phyloP scores from a whole-genome alignment of 1,140 invertebrate species.

The Whitmania pigra region DNA sequence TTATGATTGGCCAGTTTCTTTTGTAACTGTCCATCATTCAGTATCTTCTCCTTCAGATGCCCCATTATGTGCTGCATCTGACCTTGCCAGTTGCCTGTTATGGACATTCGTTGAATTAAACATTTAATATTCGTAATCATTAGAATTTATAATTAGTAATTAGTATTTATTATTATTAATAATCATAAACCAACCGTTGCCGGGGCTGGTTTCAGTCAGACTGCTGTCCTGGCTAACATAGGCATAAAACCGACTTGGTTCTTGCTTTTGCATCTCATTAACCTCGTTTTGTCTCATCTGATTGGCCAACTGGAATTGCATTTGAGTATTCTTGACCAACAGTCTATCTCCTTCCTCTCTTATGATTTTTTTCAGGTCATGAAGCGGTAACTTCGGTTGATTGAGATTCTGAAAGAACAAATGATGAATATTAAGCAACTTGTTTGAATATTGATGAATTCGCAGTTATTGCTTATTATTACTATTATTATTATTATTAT shows the following conservation, averaged over 20 bases:
- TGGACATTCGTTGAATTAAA: not conserved
- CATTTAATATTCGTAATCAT: not conserved
- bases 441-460: not conserved
- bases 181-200: not conserved
- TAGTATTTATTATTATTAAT: not conserved
- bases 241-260: not conserved
- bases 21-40: slow-evolving; percentile 17
- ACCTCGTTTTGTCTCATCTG: not conserved
- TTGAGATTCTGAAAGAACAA: slow-evolving; percentile 29
- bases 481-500: not conserved
- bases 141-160: no score
- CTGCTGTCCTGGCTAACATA: not conserved
- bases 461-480: no score
- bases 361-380: slow-evolving; percentile 33
- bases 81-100: slow-evolving; percentile 23
- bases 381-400: slow-evolving; percentile 31
- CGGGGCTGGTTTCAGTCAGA: not conserved
- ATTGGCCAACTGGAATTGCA: not conserved
- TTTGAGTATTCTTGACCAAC: slow-evolving; percentile 18
- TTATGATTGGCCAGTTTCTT: slow-evolving; percentile 13
- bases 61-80: slow-evolving; percentile 24
- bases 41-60: slow-evolving; percentile 17
- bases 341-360: slow-evolving; percentile 26
- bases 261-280: not conserved
- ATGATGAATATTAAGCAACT: slow-evolving; percentile 9